Evolutionary conservation across 2,888 invertebrate genomes (phyloP), one percentile per base, ranked within the genome.

Genomic region (Julus scanicus): DNA sequence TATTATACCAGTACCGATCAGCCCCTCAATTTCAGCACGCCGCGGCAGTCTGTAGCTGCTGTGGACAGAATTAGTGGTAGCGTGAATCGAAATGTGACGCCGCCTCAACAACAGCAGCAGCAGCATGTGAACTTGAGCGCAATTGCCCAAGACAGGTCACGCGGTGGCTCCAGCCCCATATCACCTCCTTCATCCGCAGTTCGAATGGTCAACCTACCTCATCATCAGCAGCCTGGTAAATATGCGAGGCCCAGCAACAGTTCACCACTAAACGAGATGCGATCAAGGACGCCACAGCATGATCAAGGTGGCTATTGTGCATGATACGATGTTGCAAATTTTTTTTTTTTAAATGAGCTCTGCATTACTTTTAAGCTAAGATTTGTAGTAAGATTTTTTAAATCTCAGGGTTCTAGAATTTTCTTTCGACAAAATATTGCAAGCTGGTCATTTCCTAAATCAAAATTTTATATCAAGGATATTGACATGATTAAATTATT

Each of bases 1-100:
- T 86, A 86, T 20, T 86, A 86, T 48, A 13, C 17, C 49, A 44
- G n/a, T n/a, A 15, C 17, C 17, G 87, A 87, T 39, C 87, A 63
- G 39, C 87, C 87, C 13, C 63, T 87, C 5, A 87, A 87, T 29
- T 87, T 87, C 71, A 87, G 87, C 57, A 87, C 87, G 15, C 39
- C 87, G 29, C 87, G 87, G 8, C 71, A 20, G 17, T 48, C 86
- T 1, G 44, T 20, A 17, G 13, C 29, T 2, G 17, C 87, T 4
- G 8, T n/a, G 13, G 63, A 63, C 53, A 57, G 53, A 13, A 63
- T n/a, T 17, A 17, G 63, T 11, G 37, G 20, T 37, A 17, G 87
- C 40, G 17, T 9, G 17, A 29, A 57, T 17, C 29, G 87, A 6
- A 71, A 39, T 8, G 17, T 63, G 5, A 87, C 86, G 48, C 13